Evolutionary conservation across 2,888 invertebrate species (phyloP).

Genomic region (Nephrotoma guestfalica): DNA sequence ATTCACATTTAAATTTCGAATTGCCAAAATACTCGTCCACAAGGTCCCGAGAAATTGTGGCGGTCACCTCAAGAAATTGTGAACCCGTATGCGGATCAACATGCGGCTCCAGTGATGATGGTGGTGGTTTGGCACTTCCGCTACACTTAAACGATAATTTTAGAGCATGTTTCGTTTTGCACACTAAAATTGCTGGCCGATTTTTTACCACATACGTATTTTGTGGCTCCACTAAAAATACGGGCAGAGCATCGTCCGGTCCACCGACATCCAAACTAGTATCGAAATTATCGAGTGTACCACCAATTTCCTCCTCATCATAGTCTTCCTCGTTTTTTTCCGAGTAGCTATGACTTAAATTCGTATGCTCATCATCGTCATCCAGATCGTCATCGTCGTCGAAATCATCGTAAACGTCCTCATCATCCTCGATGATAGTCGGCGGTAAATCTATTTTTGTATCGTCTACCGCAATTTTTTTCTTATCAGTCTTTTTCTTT

Average conservation of each 20-base stretch:
- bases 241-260: slow-evolving; percentile 39
- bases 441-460: slow-evolving; percentile 1
- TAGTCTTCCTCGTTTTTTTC: slow-evolving; percentile 27
- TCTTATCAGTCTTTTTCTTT: background rate
- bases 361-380: slow-evolving; percentile 19
- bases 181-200: slow-evolving; percentile 73
- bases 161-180: slow-evolving; percentile 80
- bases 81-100: slow-evolving; percentile 83
- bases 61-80: slow-evolving; percentile 69
- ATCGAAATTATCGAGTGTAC: slow-evolving; percentile 17
- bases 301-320: slow-evolving; percentile 29
- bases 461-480: background rate
- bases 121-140: slow-evolving; percentile 50
- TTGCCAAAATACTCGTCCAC: slow-evolving; percentile 89
- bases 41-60: slow-evolving; percentile 72
- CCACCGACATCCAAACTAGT: background rate
- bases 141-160: slow-evolving; percentile 79
- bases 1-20: slow-evolving; percentile 83
- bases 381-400: background rate
- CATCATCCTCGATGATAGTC: background rate
- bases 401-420: background rate
- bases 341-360: background rate
- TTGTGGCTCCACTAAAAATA: slow-evolving; percentile 77
- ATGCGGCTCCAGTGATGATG: slow-evolving; percentile 60
- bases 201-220: slow-evolving; percentile 85